A percentile compares a stretch with the other conserved stretches of the same genome.
phyloP scores from a whole-genome alignment of 2,113 vertebrate species.

The Leptodactylus fuscus region DNA sequence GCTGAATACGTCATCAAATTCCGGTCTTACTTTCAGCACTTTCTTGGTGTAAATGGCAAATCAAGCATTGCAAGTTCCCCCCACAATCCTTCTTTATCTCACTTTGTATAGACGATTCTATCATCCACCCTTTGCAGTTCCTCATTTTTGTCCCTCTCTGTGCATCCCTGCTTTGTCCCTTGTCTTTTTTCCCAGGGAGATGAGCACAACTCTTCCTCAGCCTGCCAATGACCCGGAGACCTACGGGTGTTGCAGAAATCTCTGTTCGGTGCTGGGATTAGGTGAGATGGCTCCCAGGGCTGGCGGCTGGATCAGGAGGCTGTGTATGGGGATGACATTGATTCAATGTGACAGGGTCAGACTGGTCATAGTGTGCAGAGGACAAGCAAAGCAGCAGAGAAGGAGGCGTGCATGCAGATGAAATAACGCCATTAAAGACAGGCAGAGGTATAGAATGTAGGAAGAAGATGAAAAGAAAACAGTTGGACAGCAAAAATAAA shows the following conservation, averaged over 20 bases:
- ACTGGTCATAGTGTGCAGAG: conserved; percentile 51
- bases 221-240: conserved; percentile 48
- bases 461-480: conserved; percentile 29
- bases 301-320: conserved; percentile 53
- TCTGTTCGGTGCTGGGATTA: conserved; percentile 44
- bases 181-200: conserved; percentile 45
- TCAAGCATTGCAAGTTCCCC: not conserved
- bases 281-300: conserved; percentile 56
- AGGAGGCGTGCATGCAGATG: not conserved
- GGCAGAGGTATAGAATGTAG: not conserved
- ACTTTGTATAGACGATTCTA: not conserved
- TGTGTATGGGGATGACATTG: conserved; percentile 45
- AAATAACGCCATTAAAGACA: not conserved
- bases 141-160: not conserved
- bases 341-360: conserved; percentile 58
- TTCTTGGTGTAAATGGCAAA: not conserved
- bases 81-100: not conserved
- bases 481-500: not conserved
- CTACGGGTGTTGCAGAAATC: conserved; percentile 54
- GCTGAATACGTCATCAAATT: too few species aligned
- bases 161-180: conserved; percentile 19
- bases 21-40: not conserved
- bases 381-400: conserved; percentile 17
- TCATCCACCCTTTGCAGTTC: not conserved
- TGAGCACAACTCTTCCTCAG: conserved; percentile 31